phyloP scores from a whole-genome alignment of 2,113 vertebrate genomes.

The Brevimyrus niger region DNA sequence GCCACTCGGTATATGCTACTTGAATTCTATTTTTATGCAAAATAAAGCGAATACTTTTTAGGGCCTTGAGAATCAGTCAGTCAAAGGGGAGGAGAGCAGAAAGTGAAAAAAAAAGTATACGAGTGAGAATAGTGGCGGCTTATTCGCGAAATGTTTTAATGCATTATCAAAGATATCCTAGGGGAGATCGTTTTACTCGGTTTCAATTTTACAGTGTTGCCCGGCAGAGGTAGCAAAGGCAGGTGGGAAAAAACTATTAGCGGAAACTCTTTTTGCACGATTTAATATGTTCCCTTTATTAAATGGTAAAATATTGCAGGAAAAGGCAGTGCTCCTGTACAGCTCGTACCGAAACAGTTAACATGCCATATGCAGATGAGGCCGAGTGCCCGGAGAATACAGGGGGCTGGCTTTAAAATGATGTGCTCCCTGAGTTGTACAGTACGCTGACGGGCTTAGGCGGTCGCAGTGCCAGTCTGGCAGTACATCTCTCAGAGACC shows the following conservation, averaged over 20 bases:
- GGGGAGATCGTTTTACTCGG: not conserved
- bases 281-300: not conserved
- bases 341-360: conserved; percentile 55
- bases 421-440: conserved; percentile 44
- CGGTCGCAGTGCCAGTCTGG: conserved; percentile 42
- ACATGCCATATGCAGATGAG: conserved; percentile 47
- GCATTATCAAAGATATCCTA: not conserved
- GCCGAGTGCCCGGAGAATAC: conserved; percentile 37
- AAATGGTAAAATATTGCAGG: not conserved
- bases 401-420: conserved; percentile 56
- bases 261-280: not conserved
- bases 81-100: not conserved
- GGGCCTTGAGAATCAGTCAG: not conserved
- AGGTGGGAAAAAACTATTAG: not conserved
- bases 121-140: not conserved
- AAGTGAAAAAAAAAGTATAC: not conserved
- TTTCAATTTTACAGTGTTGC: not conserved
- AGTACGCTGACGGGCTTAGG: conserved; percentile 50
- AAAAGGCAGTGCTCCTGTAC: not conserved
- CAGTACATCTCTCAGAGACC: conserved; percentile 37
- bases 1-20: not conserved
- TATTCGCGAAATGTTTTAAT: not conserved
- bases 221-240: not conserved
- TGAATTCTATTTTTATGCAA: not conserved
- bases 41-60: not conserved